A percentile compares a stretch with the other conserved stretches of the same genome.
These are phyloP conservation scores for Lampris incognitus DNA, from an alignment of 2,113 vertebrate species.

Conservation along the genomic window DNA sequence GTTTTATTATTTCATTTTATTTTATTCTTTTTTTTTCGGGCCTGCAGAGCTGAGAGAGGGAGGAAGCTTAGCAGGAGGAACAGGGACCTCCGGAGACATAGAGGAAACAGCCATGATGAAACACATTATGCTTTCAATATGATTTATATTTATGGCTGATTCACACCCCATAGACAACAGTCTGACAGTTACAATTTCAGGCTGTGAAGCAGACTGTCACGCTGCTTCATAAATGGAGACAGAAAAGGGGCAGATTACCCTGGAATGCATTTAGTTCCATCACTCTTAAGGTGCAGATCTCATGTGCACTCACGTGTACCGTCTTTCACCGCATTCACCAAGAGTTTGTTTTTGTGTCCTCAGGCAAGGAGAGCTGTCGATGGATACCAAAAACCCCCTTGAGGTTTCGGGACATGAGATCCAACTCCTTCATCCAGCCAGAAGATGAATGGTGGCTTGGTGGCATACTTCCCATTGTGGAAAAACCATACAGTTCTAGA, in stretches of 20 bases:
- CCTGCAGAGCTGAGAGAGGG: conserved; percentile 42
- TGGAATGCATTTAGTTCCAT: conserved; percentile 13
- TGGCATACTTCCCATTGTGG: conserved; percentile 47
- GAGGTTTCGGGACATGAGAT: conserved; percentile 55
- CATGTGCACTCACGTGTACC: conserved; percentile 43
- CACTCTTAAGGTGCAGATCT: conserved; percentile 24
- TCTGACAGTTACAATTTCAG: conserved; percentile 13
- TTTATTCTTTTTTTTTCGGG: conserved; percentile 15
- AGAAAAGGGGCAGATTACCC: background rate
- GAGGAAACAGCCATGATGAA: conserved; percentile 59
- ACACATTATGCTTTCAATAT: conserved; percentile 47
- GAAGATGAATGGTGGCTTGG: conserved; percentile 18
- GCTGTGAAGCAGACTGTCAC: conserved; percentile 3
- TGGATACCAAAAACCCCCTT: conserved; percentile 77
- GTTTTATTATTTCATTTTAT: background rate
- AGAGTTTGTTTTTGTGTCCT: conserved; percentile 63
- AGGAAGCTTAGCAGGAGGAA: conserved; percentile 63
- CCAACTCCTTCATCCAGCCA: conserved; percentile 33
- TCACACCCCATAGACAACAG: conserved; percentile 15
- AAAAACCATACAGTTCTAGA: conserved; percentile 7
- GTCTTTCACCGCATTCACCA: conserved; percentile 55
- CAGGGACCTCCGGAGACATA: conserved; percentile 52
- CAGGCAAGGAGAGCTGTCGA: conserved; percentile 64
- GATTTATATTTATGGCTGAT: conserved; percentile 45
- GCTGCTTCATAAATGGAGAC: conserved; percentile 1